A percentile compares a stretch with the other conserved stretches of the same genome.
These are phyloP conservation scores for Nothocercus nigrocapillus DNA, from an alignment of 2,113 vertebrate genomes.

Conservation along the genomic window DNA sequence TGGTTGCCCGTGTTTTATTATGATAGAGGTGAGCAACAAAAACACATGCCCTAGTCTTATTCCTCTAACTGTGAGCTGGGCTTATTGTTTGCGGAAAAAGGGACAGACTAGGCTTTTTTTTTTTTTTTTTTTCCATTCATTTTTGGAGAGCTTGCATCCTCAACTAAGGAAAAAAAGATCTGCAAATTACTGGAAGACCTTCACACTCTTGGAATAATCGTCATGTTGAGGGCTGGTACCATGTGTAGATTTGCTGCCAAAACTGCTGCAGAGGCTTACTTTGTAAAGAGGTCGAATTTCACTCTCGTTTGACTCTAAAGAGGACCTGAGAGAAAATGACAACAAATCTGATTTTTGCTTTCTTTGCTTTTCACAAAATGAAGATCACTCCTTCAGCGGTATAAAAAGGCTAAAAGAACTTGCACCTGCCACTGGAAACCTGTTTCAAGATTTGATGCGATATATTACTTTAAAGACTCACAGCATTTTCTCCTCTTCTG, in stretches of 20 bases:
- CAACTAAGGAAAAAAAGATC: not conserved
- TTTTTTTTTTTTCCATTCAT: not conserved
- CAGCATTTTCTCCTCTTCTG: conserved; percentile 31
- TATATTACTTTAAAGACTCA: conserved; percentile 49
- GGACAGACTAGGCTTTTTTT: not conserved
- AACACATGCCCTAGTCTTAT: not conserved
- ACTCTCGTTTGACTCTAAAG: conserved; percentile 14
- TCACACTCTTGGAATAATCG: conserved; percentile 1
- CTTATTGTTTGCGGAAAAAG: not conserved
- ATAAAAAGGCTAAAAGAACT: conserved; percentile 16
- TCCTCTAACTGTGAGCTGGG: not conserved
- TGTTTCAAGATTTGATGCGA: not conserved
- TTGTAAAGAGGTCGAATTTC: not conserved
- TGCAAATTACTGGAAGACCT: not conserved
- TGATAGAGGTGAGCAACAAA: not conserved
- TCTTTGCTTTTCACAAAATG: conserved; percentile 23
- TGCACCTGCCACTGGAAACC: conserved; percentile 20
- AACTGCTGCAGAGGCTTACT: not conserved
- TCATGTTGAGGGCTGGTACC: not conserved
- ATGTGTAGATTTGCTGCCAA: conserved; percentile 29
- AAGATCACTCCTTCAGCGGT: conserved; percentile 6
- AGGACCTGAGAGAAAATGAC: conserved; percentile 10
- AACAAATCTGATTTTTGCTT: conserved; percentile 53
- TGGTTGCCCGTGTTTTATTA: not conserved
- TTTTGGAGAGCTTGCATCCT: not conserved